Evolutionary conservation across 2,113 vertebrate species (phyloP).

Genomic region (Cranoglanis bouderius): DNA sequence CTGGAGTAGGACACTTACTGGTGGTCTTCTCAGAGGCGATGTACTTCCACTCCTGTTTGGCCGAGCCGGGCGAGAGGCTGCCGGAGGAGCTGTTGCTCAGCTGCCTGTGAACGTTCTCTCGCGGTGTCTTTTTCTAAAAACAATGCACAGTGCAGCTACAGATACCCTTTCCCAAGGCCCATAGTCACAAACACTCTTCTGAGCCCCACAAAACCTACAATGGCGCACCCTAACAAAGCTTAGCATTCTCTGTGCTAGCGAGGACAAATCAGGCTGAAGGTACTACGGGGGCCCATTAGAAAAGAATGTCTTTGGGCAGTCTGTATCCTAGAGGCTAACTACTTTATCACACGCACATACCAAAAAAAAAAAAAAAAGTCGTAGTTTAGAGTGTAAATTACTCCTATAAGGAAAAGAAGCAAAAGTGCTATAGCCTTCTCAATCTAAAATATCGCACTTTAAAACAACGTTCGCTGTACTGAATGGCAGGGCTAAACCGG

Average conservation of each 20-base stretch:
- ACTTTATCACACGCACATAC: background rate
- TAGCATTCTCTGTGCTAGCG: background rate
- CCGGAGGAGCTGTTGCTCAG: conserved; percentile 90
- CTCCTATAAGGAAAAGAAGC: background rate
- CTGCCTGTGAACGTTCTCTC: conserved; percentile 94
- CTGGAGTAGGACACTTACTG: conserved; percentile 78
- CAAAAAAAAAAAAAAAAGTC: background rate
- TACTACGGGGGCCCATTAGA: background rate
- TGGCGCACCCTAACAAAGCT: conserved; percentile 25
- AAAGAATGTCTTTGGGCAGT: background rate
- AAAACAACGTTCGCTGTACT: background rate
- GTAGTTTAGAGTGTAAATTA: background rate
- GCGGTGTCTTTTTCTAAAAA: conserved; percentile 96
- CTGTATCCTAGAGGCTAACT: background rate
- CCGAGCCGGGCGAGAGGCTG: conserved; percentile 87
- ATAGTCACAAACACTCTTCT: conserved; percentile 53
- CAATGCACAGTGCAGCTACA: conserved; percentile 94
- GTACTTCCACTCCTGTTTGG: conserved; percentile 95
- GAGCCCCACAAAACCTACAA: conserved; percentile 47
- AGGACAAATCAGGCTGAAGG: background rate
- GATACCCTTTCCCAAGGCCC: conserved; percentile 72
- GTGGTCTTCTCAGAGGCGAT: conserved; percentile 96
- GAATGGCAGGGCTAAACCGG: conserved; percentile 28
- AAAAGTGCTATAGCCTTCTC: background rate
- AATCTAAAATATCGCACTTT: background rate